Base-by-base conservation (phyloP, 2,113 vertebrate species). In the Jaculus jaculus region DNA sequence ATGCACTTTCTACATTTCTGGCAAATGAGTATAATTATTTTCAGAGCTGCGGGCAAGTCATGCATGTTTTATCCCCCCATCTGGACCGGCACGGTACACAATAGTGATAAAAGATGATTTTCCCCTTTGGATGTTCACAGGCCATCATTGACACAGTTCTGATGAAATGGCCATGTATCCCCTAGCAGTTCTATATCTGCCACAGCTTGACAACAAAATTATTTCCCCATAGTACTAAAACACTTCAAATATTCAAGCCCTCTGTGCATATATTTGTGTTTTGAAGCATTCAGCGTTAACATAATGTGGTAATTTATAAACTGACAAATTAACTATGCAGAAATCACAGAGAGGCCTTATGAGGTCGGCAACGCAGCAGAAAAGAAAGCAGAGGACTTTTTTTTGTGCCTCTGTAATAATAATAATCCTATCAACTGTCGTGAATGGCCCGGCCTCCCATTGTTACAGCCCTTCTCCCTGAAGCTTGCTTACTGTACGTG, bases 1-100 rank as follows among this genome's bases (percentile, higher is more conserved):
- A 98, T 99, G 98, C 99, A 98, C 99, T 98, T 98, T 98, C 98
- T 98, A 98, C 97, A 98, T 99, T 98, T 98, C 98, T 98, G 98
- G 98, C 98, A 99, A 99, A 99, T 99, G 99, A 99, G 99, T 99
- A 99, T 99, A 99, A 99, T 99, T 99, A 99, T 99, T 99, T 99
- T 99, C 98, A 99, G 99, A 99, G 99, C 99, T 99, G 99, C 98
- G 96, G 99, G 99, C 99, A 98, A 99, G 99, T 99, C 99, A 99
- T 99, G 99, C 99, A 99, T 99, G 98, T 99, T 99, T 99, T 99
- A 99, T 99, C 98, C 98, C 42, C 98, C 98, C 98, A 99, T 99
- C 98, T 99, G 99, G 98, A 99, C 98, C 98, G 96, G 97, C 94
- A 94, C 95, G 97, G 90, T 98, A 98, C 98, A 98, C 98, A 98